phyloP scores from a whole-genome alignment of 2,113 vertebrate species.

The Brachyhypopomus occidentalis region DNA sequence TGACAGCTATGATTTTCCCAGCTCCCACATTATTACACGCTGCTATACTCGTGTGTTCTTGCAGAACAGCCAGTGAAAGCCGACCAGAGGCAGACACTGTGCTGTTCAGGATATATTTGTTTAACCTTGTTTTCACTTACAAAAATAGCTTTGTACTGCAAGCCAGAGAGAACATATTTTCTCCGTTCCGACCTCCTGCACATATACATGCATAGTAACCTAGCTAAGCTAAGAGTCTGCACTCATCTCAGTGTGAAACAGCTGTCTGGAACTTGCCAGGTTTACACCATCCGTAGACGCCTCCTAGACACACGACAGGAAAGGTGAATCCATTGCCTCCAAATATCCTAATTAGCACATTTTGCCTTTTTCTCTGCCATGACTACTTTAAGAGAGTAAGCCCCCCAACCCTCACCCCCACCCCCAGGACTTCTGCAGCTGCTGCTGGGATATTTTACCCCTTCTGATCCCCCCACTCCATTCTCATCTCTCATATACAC shows the following conservation, averaged over 20 bases:
- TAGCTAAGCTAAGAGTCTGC: no score
- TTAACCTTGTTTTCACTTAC: background rate
- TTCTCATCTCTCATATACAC: constrained; percentile 38
- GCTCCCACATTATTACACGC: background rate
- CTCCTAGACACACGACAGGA: constrained; percentile 40
- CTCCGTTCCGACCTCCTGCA: background rate
- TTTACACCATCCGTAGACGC: constrained; percentile 2
- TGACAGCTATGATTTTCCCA: background rate
- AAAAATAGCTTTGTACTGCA: background rate
- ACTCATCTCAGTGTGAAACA: constrained; percentile 17
- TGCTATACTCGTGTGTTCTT: constrained; percentile 1
- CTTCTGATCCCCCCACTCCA: background rate
- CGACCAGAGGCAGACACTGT: background rate
- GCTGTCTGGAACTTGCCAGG: background rate
- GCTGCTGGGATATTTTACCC: constrained; percentile 54
- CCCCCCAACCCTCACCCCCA: constrained; percentile 8
- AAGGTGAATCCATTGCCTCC: constrained; percentile 28
- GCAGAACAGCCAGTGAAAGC: background rate
- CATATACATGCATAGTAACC: no score
- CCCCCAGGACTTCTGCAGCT: constrained; percentile 52
- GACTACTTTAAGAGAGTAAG: constrained; percentile 52
- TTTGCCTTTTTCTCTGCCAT: constrained; percentile 38
- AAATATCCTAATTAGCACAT: constrained; percentile 54
- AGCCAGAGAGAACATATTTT: background rate
- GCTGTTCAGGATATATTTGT: background rate